A percentile compares a stretch with the other conserved stretches of the same genome.
phyloP scores from a whole-genome alignment of 30 jellyfish, hydroid and myxozoan genomes.

The Phacellophora camtschatica region DNA sequence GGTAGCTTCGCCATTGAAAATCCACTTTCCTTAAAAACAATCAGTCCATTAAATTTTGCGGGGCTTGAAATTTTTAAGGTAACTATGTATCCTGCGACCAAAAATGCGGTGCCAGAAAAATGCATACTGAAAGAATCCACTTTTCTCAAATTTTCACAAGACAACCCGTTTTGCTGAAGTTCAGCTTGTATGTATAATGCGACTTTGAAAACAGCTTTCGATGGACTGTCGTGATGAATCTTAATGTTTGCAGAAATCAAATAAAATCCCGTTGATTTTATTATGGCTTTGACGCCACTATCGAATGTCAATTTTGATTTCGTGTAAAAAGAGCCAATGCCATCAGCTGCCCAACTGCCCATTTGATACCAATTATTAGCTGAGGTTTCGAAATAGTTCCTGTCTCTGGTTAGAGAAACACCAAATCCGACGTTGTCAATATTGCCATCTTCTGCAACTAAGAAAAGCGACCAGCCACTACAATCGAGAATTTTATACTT shows the following conservation, averaged over 20 bases:
- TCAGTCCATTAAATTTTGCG: constrained; percentile 14
- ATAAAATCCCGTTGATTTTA: constrained; percentile 71
- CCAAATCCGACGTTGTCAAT: constrained; percentile 45
- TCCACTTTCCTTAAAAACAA: constrained; percentile 43
- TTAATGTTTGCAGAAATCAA: constrained; percentile 77
- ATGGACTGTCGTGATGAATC: constrained; percentile 10
- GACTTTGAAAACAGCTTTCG: constrained; percentile 44
- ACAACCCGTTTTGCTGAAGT: constrained; percentile 67
- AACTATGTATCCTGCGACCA: constrained; percentile 62
- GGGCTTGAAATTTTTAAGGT: constrained; percentile 44
- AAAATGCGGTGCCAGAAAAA: constrained; percentile 64
- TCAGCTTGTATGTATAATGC: constrained; percentile 52
- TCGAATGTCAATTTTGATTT: constrained; percentile 55
- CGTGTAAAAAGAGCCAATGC: constrained; percentile 48
- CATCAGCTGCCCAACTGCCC: constrained; percentile 2
- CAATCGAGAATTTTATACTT: constrained; percentile 8
- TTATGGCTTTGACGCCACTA: constrained; percentile 45
- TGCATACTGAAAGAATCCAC: constrained; percentile 65
- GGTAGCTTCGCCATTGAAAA: constrained; percentile 47
- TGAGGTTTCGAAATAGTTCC: constrained; percentile 1
- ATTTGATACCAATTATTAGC: constrained; percentile 20
- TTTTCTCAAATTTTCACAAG: constrained; percentile 30
- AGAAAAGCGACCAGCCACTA: constrained; percentile 85
- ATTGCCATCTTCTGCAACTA: constrained; percentile 45
- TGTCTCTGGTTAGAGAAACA: neutral